phyloP scores from a whole-genome alignment of 2,113 vertebrate genomes.

The Corvus cornix region DNA sequence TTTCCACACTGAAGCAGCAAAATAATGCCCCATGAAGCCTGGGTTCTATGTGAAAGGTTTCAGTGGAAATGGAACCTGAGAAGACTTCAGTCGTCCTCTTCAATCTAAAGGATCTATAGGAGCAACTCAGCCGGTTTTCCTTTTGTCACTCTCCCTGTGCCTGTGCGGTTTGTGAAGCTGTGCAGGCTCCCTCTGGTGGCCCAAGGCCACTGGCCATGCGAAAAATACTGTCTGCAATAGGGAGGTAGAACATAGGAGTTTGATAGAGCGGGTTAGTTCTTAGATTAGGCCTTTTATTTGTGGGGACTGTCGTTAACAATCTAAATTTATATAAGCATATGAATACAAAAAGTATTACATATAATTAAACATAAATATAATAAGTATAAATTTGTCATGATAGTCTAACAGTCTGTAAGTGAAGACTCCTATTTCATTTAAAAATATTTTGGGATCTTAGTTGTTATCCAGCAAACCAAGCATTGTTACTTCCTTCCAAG shows the following conservation, averaged over 20 bases:
- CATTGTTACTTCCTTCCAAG: neutral
- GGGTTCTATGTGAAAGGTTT: neutral
- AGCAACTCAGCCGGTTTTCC: neutral
- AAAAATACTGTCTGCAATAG: neutral
- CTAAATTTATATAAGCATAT: neutral
- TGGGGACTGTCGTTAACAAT: neutral
- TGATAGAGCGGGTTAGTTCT: neutral
- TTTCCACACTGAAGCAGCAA: neutral
- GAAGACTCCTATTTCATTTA: neutral
- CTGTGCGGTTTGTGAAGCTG: neutral
- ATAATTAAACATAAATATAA: neutral
- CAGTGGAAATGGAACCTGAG: neutral
- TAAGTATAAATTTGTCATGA: neutral
- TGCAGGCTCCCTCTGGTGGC: slow-evolving; percentile 50
- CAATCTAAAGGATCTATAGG: neutral
- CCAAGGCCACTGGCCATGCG: neutral
- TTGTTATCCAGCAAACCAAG: neutral
- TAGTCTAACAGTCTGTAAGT: neutral
- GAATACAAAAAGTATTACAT: neutral
- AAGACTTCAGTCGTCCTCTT: neutral
- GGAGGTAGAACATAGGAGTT: neutral
- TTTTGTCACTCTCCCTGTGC: neutral
- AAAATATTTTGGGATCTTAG: neutral
- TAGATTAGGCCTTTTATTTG: neutral
- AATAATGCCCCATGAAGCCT: neutral